Base-by-base conservation (phyloP, 1,140 invertebrate genomes). In the Wiebesia pumilae region DNA sequence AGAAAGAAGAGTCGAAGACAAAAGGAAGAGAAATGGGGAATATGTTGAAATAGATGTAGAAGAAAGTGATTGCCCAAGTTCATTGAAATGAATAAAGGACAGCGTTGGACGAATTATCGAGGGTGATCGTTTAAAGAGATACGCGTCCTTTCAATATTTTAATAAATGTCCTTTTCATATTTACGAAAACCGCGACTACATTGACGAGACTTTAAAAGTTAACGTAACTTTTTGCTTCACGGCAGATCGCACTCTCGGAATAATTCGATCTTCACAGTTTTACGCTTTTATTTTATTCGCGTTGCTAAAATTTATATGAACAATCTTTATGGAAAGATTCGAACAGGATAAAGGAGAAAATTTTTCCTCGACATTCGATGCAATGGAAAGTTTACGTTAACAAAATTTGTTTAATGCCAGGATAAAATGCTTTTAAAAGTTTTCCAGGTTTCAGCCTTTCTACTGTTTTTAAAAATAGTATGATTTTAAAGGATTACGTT, bases 61-160 rank as follows among this genome's bases (percentile, higher is more conserved):
- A 43, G 43, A 75, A 75, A 75, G 21, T 21, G 19, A 75, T 75
- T 75, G 14, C 21, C 0, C 7, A 27, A 75, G 71, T 75, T 40
- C 24, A 14, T n/a, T 43, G 9, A 14, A 43, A 19, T 87, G 87
- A 87, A 30, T 69, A 84, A 86, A 89, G 81, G 35, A 35, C 14
- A 69, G 35, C 35, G 24, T 30, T 47, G 6, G 3, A 30, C 62
- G 7, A 67, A 67, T 30, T 30, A 12, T 30, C 4, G n/a, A 67
- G 7, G n/a, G 4, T 67, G 4, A 67, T 12, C n/a, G n/a, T 67
- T 67, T 67, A 30, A 67, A n/a, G 6, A 6, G 16, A 67, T 67
- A 67, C 21, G 4, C n/a, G n/a, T 67, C n/a, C 2, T n/a, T 30
- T 30, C 6, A 7, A 67, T 30, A 67, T 4, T 30, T 67, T 12